Conservation (phyloP, 2,113 vertebrate species). For the Melanerpes aurifrons region DNA sequence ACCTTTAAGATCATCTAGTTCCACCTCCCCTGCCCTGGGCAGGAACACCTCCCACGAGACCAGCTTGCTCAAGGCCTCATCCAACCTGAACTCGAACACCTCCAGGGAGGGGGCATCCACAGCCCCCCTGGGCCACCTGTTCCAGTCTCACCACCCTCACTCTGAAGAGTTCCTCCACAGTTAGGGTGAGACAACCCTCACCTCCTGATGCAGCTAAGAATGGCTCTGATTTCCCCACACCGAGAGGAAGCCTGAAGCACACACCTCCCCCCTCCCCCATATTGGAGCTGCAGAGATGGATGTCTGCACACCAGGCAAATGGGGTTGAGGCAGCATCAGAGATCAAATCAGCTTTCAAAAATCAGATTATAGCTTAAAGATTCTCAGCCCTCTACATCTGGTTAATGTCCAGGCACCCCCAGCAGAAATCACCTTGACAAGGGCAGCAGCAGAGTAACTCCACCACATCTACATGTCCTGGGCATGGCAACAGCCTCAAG, state of each 20-base stretch:
- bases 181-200: not conserved
- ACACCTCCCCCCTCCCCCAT: too few relatives aligned
- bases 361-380: slow-evolving; percentile 10
- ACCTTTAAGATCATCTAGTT: too few relatives aligned
- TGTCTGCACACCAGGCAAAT: not conserved
- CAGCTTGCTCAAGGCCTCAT: too few relatives aligned
- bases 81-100: too few relatives aligned
- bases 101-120: too few relatives aligned
- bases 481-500: not conserved
- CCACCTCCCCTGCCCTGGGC: too few relatives aligned
- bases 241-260: not conserved
- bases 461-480: fast-evolving
- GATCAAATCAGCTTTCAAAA: slow-evolving; percentile 9
- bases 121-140: too few relatives aligned
- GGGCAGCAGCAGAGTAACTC: not conserved
- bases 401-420: not conserved
- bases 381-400: not conserved
- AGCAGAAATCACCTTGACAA: not conserved
- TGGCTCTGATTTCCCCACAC: fast-evolving
- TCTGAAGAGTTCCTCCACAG: not conserved
- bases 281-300: not conserved
- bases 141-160: too few relatives aligned
- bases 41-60: too few relatives aligned
- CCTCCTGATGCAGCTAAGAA: not conserved
- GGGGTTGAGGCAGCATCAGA: not conserved